Conservation (phyloP, 1,140 invertebrate genomes). For the Drosophila lacteicornis region DNA sequence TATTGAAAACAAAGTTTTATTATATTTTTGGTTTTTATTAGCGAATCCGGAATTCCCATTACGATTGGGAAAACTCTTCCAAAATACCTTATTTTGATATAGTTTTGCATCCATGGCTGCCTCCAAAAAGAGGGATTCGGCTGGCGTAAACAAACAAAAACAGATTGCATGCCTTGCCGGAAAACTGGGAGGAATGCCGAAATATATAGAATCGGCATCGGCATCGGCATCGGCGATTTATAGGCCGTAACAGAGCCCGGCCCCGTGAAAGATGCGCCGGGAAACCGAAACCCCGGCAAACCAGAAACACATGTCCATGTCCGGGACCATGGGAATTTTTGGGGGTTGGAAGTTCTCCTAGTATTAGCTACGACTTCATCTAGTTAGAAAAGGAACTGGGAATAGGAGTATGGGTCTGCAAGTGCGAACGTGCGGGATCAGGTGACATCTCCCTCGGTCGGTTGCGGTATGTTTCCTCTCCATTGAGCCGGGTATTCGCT, state of each 20-base stretch:
- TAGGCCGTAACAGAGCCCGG: constrained; percentile 68
- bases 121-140: constrained; percentile 44
- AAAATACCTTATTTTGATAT: constrained; percentile 51
- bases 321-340: constrained; percentile 11
- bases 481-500: constrained; percentile 72
- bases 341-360: not conserved
- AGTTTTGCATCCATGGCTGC: constrained; percentile 63
- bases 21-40: not conserved
- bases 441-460: constrained; percentile 54
- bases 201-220: constrained; percentile 38
- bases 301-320: constrained; percentile 48
- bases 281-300: constrained; percentile 40
- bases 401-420: constrained; percentile 9
- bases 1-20: constrained; percentile 5
- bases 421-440: constrained; percentile 74
- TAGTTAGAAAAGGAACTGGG: constrained; percentile 5
- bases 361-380: constrained; percentile 8
- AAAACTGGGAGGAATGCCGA: constrained; percentile 46
- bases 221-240: constrained; percentile 62
- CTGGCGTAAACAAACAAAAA: constrained; percentile 74
- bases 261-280: constrained; percentile 43
- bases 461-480: constrained; percentile 77
- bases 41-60: constrained; percentile 23
- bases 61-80: not conserved
- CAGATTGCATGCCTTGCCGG: constrained; percentile 59